A percentile compares a stretch with the other conserved stretches of the same genome.
phyloP scores from a whole-genome alignment of 2,888 invertebrate species.

The Thecocarcelia acutangulata region DNA sequence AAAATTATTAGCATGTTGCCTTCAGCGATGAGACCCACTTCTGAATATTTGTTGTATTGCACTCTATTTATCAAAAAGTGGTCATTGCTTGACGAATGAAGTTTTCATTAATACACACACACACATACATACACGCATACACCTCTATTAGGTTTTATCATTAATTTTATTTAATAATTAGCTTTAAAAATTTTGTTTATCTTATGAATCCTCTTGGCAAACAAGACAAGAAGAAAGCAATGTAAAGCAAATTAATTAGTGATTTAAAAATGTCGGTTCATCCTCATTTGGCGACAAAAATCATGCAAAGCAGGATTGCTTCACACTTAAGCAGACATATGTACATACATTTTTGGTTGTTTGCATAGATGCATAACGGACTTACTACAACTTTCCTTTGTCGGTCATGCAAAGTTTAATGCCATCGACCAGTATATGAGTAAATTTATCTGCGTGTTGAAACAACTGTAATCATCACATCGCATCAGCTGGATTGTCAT shows the following conservation, averaged over 20 bases:
- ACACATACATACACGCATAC: constrained; percentile 13
- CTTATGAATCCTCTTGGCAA: constrained; percentile 1
- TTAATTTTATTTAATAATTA: constrained; percentile 12
- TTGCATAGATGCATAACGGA: constrained; percentile 7
- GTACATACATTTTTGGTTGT: background rate
- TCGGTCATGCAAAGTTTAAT: constrained; percentile 63
- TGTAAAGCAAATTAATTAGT: constrained; percentile 40
- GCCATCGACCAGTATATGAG: constrained; percentile 28
- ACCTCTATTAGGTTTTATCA: constrained; percentile 11
- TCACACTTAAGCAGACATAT: background rate
- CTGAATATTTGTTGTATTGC: no score
- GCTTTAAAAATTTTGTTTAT: constrained; percentile 17
- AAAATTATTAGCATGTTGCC: no score
- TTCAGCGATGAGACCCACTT: no score
- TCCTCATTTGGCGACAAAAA: constrained; percentile 38
- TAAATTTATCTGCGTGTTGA: background rate
- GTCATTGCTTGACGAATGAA: constrained; percentile 16
- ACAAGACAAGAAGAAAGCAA: background rate
- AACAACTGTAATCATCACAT: constrained; percentile 17
- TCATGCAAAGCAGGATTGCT: constrained; percentile 51
- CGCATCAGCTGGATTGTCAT: constrained; percentile 18
- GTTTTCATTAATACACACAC: constrained; percentile 22
- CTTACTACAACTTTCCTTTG: constrained; percentile 61
- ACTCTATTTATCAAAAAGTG: no score
- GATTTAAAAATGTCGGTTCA: constrained; percentile 18